Evolutionary conservation across 1,140 invertebrate genomes (phyloP), one percentile per base, ranked within the genome.

Genomic region (Caenorhabditis latens): DNA sequence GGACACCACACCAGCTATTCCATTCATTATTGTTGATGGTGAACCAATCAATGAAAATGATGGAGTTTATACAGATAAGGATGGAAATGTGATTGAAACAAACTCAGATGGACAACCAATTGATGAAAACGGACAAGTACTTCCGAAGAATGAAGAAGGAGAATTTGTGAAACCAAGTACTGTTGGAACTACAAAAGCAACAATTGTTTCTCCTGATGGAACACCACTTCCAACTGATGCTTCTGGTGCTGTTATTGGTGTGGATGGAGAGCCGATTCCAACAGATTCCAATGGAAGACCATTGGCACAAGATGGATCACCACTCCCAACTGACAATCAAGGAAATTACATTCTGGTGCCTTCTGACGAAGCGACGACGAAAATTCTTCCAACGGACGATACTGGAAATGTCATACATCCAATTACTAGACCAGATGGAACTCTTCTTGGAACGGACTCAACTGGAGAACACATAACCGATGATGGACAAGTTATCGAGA

Each of bases 131-230:
- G 84, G 65, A 50, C 58, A 86, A 57, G 67, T 86, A n/a, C 79
- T 92, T 75, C 90, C 89, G n/a, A 92, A 90, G 67, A 88, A 90
- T 84, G 61, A 84, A 48, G 55, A 88, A 9, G 91, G 91, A 2
- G 75, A 86, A 24, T 86, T 53, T 53, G 50, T 88, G 9, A 42
- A 61, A 19, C 86, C 87, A 9, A 55, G 42, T 13, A 8, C 32
- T 46, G 43, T 43, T 24, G 43, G 8, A 63, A 75, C 48, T 57
- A 79, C 21, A 16, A 13, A 83, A 53, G 46, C 48, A 42, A 32
- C 53, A 4, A 58, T 84, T 55, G 53, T 84, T 21, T 53, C 42
- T 40, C 61, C 85, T 42, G 85, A 86, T 79, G 85, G 85, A 48
- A 21, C 50, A 2, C 79, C 83, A 13, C 53, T 90, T 19, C 84